These are phyloP conservation scores for Drosophila kurseongensis DNA, from an alignment of 1,140 invertebrate species.

Conservation along the genomic window DNA sequence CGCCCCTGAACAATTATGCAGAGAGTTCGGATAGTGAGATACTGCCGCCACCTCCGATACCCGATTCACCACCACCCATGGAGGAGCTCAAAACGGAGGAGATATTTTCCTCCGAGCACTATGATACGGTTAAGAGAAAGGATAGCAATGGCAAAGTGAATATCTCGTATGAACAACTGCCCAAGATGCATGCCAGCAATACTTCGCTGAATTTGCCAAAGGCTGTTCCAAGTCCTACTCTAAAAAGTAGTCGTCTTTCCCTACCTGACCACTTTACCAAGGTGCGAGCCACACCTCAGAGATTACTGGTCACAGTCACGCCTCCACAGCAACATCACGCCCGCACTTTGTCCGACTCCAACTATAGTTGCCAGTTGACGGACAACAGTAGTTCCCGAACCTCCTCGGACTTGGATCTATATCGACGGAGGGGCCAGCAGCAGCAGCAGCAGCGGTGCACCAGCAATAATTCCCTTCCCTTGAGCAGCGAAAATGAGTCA, in stretches of 20 bases:
- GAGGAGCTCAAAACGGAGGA: slow-evolving; percentile 86
- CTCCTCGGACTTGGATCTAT: slow-evolving; percentile 80
- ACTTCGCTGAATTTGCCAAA: slow-evolving; percentile 73
- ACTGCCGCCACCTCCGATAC: slow-evolving; percentile 92
- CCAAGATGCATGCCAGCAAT: slow-evolving; percentile 81
- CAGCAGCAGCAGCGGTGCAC: slow-evolving; percentile 67
- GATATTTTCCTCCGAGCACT: slow-evolving; percentile 83
- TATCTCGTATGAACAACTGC: slow-evolving; percentile 77
- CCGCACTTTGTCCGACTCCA: slow-evolving; percentile 78
- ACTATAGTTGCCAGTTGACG: slow-evolving; percentile 80
- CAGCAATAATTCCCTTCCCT: slow-evolving; percentile 69
- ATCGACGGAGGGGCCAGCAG: slow-evolving; percentile 68
- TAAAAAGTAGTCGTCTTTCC: slow-evolving; percentile 78
- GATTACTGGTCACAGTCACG: slow-evolving; percentile 5
- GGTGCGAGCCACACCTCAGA: slow-evolving; percentile 41
- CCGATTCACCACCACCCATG: slow-evolving; percentile 89
- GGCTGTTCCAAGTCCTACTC: slow-evolving; percentile 46
- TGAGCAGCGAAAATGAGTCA: slow-evolving; percentile 77
- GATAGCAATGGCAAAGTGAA: slow-evolving; percentile 77
- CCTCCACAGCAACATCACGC: slow-evolving; percentile 72
- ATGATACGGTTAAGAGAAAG: slow-evolving; percentile 77
- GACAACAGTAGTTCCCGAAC: slow-evolving; percentile 80
- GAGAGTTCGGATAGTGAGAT: slow-evolving; percentile 94
- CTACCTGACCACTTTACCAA: slow-evolving; percentile 81
- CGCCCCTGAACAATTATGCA: slow-evolving; percentile 87